A percentile compares a stretch with the other conserved stretches of the same genome.
phyloP scores from a whole-genome alignment of 2,888 invertebrate species.

The Synanthedon andrenaeformis region DNA sequence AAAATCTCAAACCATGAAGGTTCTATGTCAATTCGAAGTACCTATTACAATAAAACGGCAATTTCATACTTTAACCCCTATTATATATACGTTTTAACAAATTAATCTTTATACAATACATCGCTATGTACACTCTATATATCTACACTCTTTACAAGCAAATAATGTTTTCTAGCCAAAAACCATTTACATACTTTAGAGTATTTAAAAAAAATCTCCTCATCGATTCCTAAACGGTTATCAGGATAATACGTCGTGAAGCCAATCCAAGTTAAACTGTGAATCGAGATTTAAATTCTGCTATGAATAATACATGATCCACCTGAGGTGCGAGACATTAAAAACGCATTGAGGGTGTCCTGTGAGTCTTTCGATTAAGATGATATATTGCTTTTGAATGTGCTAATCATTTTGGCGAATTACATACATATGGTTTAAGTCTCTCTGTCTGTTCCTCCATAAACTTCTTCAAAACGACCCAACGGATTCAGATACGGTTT shows the following conservation, averaged over 20 bases:
- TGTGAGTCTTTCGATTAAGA: constrained; percentile 19
- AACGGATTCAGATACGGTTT: too few relatives aligned
- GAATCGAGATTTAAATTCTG: background rate
- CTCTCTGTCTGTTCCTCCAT: too few relatives aligned
- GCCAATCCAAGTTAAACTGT: background rate
- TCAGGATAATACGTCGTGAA: constrained; percentile 1
- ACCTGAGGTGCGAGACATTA: constrained; percentile 51
- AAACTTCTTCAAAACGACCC: too few relatives aligned
- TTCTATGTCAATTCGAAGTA: too few relatives aligned
- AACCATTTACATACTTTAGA: background rate
- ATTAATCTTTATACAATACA: too few relatives aligned
- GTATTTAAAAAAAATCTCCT: constrained; percentile 1
- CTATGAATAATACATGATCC: constrained; percentile 48
- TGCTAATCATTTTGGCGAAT: background rate
- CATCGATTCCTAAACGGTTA: constrained; percentile 1
- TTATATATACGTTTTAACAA: too few relatives aligned
- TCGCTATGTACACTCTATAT: too few relatives aligned
- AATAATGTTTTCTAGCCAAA: too few relatives aligned
- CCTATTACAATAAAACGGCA: too few relatives aligned
- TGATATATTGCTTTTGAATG: constrained; percentile 20
- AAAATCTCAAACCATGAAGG: too few relatives aligned
- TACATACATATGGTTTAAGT: background rate
- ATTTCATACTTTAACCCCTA: too few relatives aligned
- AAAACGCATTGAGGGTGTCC: constrained; percentile 45
- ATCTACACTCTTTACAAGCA: too few relatives aligned